Base-by-base conservation (phyloP, 2,888 invertebrate genomes). In the Agriopis aurantiaria region DNA sequence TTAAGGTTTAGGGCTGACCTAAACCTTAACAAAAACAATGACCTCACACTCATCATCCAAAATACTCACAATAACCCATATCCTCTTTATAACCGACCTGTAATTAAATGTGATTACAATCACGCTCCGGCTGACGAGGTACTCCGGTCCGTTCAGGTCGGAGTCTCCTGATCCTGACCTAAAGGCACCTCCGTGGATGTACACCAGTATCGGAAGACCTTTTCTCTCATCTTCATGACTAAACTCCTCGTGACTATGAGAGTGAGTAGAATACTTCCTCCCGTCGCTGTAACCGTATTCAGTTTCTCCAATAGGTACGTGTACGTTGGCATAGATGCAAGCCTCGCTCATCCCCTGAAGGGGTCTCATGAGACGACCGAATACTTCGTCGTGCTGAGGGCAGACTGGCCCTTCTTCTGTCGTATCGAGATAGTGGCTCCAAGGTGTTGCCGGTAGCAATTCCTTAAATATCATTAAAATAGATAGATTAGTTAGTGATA, bases 381-480 rank as follows among this genome's bases (percentile, higher is more conserved):
- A 93, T 45, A 93, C 73, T 14, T 92, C 84, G 77, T 95, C 95
- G 1, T 90, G 85, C 82, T 97, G 97, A 0, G 95, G 95, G 79
- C 97, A 97, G 9, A 95, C 90, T 0, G 95, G 93, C 0, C 96
- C 94, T 75, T 96, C 96, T 4, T 89, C 86, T 3, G 92, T 93
- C 1, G 96, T 96, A 72, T 95, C 92, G 69, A 91, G 89, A 0
- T 90, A 84, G 0, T 90, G 92, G 0, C 83, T 72, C 96, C 96
- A 96, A 0, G 92, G 87, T 1, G 90, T 88, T 4, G 91, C 78
- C 3, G 95, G 95, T 72, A 92, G 88, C 0, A 96, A 92, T 69
- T 95, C 94, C 96, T 96, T 84, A 3, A 89, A 86, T 3, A 3
- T 33, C 33, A 5, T 33, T 33, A 33, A 3, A 33, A 33, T 33